These are phyloP conservation scores for Upupa epops DNA, from an alignment of 2,113 vertebrate genomes.

Conservation along the genomic window DNA sequence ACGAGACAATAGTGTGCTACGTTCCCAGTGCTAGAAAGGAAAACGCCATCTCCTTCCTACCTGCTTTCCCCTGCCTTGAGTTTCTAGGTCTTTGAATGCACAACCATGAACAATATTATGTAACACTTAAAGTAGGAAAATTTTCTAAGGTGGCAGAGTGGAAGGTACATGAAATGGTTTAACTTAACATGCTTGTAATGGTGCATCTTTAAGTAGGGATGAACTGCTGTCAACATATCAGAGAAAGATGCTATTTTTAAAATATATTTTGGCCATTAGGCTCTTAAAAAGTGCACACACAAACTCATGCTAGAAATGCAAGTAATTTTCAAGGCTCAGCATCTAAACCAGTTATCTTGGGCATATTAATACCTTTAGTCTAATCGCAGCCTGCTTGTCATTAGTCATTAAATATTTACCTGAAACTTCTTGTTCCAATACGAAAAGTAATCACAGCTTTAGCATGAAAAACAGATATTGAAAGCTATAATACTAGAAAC, in stretches of 20 bases:
- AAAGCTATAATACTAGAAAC: background rate
- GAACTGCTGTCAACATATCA: background rate
- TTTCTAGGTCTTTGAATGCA: background rate
- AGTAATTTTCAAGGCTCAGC: background rate
- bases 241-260: conserved; percentile 13
- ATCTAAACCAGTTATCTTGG: background rate
- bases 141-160: background rate
- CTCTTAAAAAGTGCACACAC: background rate
- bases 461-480: background rate
- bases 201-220: background rate
- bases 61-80: background rate
- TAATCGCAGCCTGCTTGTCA: background rate
- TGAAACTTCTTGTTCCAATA: background rate
- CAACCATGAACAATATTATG: background rate
- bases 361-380: background rate
- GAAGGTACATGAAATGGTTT: background rate
- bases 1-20: background rate
- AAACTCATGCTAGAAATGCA: background rate
- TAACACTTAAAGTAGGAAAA: background rate
- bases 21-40: background rate
- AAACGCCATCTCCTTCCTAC: background rate
- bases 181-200: background rate
- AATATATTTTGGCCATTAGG: background rate
- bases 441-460: background rate
- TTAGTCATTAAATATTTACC: background rate